Evolutionary conservation across 2,113 vertebrate species (phyloP).

Genomic region (Carettochelys insculpta): DNA sequence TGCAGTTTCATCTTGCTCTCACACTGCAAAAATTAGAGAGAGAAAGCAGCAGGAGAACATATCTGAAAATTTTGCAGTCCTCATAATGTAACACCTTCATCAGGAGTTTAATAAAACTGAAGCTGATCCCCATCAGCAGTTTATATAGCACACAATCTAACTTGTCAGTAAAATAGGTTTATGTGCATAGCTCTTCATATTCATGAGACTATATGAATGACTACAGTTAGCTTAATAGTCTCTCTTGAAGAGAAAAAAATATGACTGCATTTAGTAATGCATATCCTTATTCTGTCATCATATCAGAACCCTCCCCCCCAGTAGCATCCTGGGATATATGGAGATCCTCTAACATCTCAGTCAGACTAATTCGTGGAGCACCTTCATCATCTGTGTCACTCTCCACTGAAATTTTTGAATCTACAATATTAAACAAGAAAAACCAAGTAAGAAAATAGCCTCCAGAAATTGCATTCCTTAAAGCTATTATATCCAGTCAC

Average conservation of each 20-base stretch:
- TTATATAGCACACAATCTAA: background rate
- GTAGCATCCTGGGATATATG: constrained; percentile 90
- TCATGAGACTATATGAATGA: background rate
- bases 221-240: background rate
- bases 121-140: background rate
- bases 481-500: background rate
- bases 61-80: background rate
- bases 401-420: constrained; percentile 88
- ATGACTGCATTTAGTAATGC: background rate
- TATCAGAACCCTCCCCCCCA: constrained; percentile 89
- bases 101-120: background rate
- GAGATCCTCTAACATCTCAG: constrained; percentile 97
- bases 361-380: constrained; percentile 88
- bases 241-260: background rate
- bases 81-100: rapidly evolving
- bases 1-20: background rate
- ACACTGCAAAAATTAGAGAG: background rate
- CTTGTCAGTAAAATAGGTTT: background rate
- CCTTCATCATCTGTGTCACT: constrained; percentile 95
- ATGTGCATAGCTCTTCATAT: background rate
- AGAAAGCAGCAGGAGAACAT: background rate
- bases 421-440: constrained; percentile 57
- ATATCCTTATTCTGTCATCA: constrained; percentile 81
- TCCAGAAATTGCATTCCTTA: background rate
- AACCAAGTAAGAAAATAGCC: background rate